These are phyloP conservation scores for Andrena dorsata DNA, from an alignment of 2,888 invertebrate genomes.

Conservation along the genomic window DNA sequence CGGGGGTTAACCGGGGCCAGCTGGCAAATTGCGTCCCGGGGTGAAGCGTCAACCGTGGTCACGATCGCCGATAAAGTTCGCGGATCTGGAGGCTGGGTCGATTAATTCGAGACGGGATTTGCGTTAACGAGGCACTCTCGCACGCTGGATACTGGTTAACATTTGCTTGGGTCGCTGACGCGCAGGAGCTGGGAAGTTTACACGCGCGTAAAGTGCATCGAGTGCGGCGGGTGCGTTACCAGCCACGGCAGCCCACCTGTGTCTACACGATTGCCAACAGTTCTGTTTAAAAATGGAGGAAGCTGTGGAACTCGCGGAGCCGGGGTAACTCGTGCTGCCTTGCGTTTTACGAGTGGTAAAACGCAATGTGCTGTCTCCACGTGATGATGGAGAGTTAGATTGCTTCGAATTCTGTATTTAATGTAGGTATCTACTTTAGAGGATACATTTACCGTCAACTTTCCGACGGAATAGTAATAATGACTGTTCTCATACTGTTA, in stretches of 20 bases:
- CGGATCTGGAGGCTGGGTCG: slow-evolving; percentile 6
- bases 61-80: slow-evolving; percentile 14
- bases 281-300: slow-evolving; percentile 29
- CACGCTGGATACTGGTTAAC: slow-evolving; percentile 61
- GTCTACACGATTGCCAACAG: slow-evolving; percentile 65
- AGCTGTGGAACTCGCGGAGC: background rate
- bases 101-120: slow-evolving; percentile 32
- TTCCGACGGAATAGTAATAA: too few relatives aligned
- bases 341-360: slow-evolving; percentile 46
- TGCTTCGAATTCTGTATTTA: background rate
- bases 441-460: too few relatives aligned
- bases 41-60: slow-evolving; percentile 2
- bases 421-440: background rate
- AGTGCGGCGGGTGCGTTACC: slow-evolving; percentile 47
- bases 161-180: slow-evolving; percentile 60
- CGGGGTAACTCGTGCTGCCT: slow-evolving; percentile 33
- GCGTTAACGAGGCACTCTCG: slow-evolving; percentile 43
- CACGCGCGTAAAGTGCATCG: slow-evolving; percentile 68
- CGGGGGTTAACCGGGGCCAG: background rate
- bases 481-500: too few relatives aligned
- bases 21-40: slow-evolving; percentile 13
- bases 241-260: slow-evolving; percentile 59
- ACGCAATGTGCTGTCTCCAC: slow-evolving; percentile 36
- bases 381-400: slow-evolving; percentile 11
- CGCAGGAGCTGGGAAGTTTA: slow-evolving; percentile 47